phyloP scores from a whole-genome alignment of 2,797 vertebrate genomes.

The Chanos chanos region DNA sequence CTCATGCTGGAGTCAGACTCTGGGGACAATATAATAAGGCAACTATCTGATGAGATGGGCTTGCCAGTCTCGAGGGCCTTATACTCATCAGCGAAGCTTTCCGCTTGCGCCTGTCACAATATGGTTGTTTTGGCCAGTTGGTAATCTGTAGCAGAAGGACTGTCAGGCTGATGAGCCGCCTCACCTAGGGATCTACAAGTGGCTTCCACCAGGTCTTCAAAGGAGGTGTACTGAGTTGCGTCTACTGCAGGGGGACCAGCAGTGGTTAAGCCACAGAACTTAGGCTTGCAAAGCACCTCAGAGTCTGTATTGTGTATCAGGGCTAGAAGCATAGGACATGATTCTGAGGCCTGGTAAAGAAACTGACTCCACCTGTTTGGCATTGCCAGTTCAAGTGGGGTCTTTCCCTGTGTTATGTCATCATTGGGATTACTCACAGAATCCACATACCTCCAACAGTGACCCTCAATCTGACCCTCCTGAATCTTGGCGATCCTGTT shows the following conservation, averaged over 20 bases:
- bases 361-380: background rate
- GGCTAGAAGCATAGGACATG: too few species aligned
- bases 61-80: background rate
- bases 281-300: background rate
- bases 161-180: background rate
- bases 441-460: constrained; percentile 13
- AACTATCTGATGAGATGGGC: background rate
- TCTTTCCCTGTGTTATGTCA: background rate
- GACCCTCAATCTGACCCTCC: background rate
- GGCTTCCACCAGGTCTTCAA: background rate
- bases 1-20: too few species aligned
- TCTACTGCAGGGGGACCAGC: background rate
- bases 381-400: background rate
- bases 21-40: background rate
- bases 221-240: background rate
- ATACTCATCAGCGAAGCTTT: background rate
- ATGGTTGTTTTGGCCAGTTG: background rate
- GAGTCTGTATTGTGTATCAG: too few species aligned
- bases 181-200: background rate
- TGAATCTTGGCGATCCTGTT: constrained; percentile 8
- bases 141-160: background rate
- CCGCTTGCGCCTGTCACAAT: background rate
- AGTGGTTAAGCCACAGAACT: background rate
- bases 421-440: background rate
- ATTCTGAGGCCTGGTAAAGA: background rate